phyloP scores from a whole-genome alignment of 1,140 invertebrate species.

The Caenorhabditis remanei region DNA sequence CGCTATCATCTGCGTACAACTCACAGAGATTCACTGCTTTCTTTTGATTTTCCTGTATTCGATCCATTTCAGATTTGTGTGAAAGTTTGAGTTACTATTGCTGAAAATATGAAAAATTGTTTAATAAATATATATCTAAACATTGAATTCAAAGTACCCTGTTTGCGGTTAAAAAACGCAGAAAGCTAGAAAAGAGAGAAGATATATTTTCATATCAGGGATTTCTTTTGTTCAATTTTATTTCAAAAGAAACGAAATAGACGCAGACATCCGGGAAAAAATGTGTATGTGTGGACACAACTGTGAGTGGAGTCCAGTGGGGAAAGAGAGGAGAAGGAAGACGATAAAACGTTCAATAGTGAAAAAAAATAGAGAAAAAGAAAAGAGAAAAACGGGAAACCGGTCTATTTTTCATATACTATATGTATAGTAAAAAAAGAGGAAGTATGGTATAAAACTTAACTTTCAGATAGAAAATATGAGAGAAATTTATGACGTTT shows the following conservation, averaged over 20 bases:
- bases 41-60: conserved; percentile 49
- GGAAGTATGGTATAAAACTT: background rate
- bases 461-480: no score
- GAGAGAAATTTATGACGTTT: background rate
- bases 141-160: no score
- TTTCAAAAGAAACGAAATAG: background rate
- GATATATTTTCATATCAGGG: background rate
- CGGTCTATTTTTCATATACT: background rate
- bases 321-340: background rate
- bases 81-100: conserved; percentile 18
- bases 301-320: no score
- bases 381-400: background rate
- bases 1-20: conserved; percentile 20
- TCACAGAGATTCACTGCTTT: conserved; percentile 26
- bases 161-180: background rate
- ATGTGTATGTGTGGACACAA: no score
- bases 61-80: conserved; percentile 8
- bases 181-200: background rate
- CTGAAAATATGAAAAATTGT: background rate
- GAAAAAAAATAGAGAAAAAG: background rate
- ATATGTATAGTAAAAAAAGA: conserved; percentile 6
- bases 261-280: background rate
- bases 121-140: background rate
- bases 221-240: background rate
- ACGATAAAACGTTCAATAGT: background rate